Evolutionary conservation across 2,888 invertebrate species (phyloP), one percentile per base, ranked within the genome.

Genomic region (Sicus ferrugineus): DNA sequence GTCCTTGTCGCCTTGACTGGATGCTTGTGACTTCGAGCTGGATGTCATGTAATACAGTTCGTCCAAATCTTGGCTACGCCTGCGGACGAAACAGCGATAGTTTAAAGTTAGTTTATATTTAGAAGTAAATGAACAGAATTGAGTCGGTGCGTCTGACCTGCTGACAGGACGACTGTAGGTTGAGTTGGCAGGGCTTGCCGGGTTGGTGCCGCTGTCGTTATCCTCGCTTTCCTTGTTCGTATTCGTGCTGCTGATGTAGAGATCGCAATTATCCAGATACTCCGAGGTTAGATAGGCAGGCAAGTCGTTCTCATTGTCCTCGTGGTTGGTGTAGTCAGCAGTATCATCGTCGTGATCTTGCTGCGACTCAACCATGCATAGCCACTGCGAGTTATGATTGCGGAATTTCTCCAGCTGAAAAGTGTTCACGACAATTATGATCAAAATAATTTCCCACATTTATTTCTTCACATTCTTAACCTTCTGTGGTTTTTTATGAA

Each of bases 351-450:
- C 88, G 65, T 85, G 87, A 70, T 83, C 85, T 69, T 88, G 87
- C 73, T 89, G 89, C 71, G 88, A 88, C 85, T 97, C 96, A 48
- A 98, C 95, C 92, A 98, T 97, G 79, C 96, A 95, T 75, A 99
- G 87, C 98, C 98, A 99, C 83, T 98, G 97, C 0, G 95, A 94
- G 85, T 99, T 99, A 86, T 98, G 97, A 86, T 96, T 96, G n/a
- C 96, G 90, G 86, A 98, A 99, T 77, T 97, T 93, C 86, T 98
- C 98, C 80, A 92, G 88, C 88, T 89, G 72, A 9, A 73, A 70
- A 50, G n/a, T 16, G 1, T 14, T 38, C 38, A 9, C 14, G 14
- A 38, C n/a, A 46, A 6, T n/a, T 16, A 46, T 3, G n/a, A n/a
- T 46, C 46, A 4, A 14, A 46, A 46, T n/a, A 46, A 19, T 14